Evolutionary conservation across 2,888 invertebrate species (phyloP), one percentile per base, ranked within the genome.

Genomic region (Trimorus sp.): DNA sequence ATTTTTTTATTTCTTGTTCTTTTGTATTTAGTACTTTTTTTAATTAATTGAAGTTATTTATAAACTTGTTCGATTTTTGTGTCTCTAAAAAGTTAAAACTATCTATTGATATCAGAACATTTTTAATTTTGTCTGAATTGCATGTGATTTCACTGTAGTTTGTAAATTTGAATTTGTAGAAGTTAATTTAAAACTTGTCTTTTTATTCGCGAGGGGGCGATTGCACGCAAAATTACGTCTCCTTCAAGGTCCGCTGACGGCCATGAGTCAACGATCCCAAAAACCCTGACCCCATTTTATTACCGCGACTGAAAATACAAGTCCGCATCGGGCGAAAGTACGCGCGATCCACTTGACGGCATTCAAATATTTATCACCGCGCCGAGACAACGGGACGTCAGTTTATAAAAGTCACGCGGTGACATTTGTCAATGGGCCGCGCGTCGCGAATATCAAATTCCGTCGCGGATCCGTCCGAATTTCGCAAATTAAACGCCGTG

Each of bases 251-350:
- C 48, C 15, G 42, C 26, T 51, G 71, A 66, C 51, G 71, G 66
- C 36, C 78, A 45, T 56, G 66, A 71, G 71, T 71, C 78, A 71
- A 78, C 78, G 71, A 78, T 78, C 71, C 59, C 66, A 66, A 78
- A 78, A 78, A 78, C 78, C 71, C 71, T 78, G 78, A 78, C 78
- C 78, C 54, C 63, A 48, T 78, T 78, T 68, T 60, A 71, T 78
- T 66, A 70, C 66, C 66, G 71, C 36, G 53, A 58, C 65, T 15
- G 71, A 71, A 78, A 65, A 71, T 59, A 70, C 70, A 70, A 63
- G 71, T 71, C 78, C 53, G 37, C 49, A 48, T 53, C 71, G 38
- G 66, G 78, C 71, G 71, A 78, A 78, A 78, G 78, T 78, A 45
- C 48, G 49, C 26, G 37, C 70, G 42, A 63, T 70, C 65, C 63